Base-by-base conservation (phyloP, 2,888 invertebrate species). In the Andrena chrysosceles region DNA sequence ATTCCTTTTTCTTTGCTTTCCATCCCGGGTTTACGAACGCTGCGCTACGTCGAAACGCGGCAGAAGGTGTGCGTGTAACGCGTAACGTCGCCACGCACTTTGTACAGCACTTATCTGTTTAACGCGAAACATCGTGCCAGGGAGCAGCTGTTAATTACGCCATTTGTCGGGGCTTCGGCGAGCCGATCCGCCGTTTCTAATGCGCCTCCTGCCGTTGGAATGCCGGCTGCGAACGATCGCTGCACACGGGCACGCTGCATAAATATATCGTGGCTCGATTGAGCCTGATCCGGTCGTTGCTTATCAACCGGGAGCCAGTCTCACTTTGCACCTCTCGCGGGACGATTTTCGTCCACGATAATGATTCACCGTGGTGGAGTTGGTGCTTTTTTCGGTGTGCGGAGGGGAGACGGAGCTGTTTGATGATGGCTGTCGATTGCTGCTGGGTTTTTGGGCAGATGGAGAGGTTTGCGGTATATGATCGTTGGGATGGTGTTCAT, bases 81-180 rank as follows among this genome's bases (percentile, higher is more conserved):
- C 63, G 49, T 2, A 13, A 59, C 69, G 68, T 54, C 42, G 54
- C 42, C 54, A 62, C 62, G 67, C 56, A 71, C 54, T 66, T 77
- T 68, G 79, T 69, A 78, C n/a, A 20, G 42, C 77, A 64, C 72
- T 78, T 73, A 73, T 77, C 69, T 52, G 69, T 13, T 77, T 73
- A 77, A 59, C 75, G 67, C 59, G 74, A 42, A 23, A 54, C 81
- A 79, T 35, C 73, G 80, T 70, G 56, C n/a, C 66, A 6, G 26
- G 23, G 23, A 63, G 71, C 66, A 66, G 70, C 66, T 74, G 66
- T 82, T 81, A 82, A 82, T 81, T 81, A 81, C 68, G 56, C 35
- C 81, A 81, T 82, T 80, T 70, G 81, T 80, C 81, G 48, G 35
- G 29, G 35, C 3, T 33, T 20, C 49, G 20, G 7, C 2, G 10